These are phyloP conservation scores for Miltochrista miniata DNA, from an alignment of 2,888 invertebrate genomes.

Conservation along the genomic window DNA sequence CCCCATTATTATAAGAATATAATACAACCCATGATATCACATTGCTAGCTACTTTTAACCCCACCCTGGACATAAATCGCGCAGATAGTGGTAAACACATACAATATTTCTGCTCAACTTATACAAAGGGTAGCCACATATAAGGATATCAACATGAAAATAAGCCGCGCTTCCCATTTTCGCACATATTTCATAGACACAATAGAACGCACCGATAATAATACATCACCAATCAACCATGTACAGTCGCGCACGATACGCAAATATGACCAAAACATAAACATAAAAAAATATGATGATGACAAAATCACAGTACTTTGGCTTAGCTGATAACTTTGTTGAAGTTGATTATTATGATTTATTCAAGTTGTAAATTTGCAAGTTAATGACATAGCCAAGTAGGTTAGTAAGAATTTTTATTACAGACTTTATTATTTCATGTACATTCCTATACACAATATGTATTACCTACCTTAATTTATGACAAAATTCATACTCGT, in stretches of 20 bases:
- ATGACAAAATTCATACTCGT: too few species aligned
- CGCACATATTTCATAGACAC: slow-evolving; percentile 28
- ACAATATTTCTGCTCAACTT: slow-evolving; percentile 8
- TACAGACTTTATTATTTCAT: too few species aligned
- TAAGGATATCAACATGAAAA: slow-evolving; percentile 35
- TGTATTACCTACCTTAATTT: too few species aligned
- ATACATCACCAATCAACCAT: slow-evolving; percentile 35
- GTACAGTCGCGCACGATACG: slow-evolving; percentile 11
- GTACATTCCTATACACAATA: too few species aligned
- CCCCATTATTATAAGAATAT: slow-evolving; percentile 3
- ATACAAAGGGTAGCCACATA: slow-evolving; percentile 4
- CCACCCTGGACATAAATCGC: slow-evolving; percentile 13
- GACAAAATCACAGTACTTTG: background rate
- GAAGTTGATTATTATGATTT: background rate
- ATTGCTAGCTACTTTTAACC: slow-evolving; percentile 7
- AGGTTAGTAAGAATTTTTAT: too few species aligned
- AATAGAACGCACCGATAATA: slow-evolving; percentile 34
- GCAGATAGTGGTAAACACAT: slow-evolving; percentile 13
- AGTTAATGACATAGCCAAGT: too few species aligned
- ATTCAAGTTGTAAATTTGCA: background rate
- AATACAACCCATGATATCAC: slow-evolving; percentile 1
- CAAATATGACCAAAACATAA: background rate
- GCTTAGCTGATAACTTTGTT: background rate
- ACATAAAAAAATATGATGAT: background rate
- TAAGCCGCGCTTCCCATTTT: slow-evolving; percentile 19